These are phyloP conservation scores for Clanis bilineata DNA, from an alignment of 2,888 invertebrate genomes.

Conservation along the genomic window DNA sequence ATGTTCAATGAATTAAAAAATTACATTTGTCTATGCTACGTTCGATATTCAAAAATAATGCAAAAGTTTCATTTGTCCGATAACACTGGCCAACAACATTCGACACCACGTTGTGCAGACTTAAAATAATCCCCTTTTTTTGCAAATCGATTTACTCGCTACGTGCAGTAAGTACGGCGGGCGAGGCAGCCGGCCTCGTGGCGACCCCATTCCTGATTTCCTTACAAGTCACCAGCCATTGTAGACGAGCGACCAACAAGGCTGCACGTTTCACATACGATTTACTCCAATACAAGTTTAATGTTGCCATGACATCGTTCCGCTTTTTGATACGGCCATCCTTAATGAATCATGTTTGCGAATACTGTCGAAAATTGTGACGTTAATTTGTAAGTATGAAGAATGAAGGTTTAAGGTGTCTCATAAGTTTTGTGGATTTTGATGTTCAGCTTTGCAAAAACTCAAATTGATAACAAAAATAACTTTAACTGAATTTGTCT, in stretches of 20 bases:
- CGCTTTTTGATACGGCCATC: conserved; percentile 1
- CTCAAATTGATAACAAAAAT: too few relatives aligned
- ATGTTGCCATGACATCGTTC: conserved; percentile 13
- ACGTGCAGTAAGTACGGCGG: conserved; percentile 56
- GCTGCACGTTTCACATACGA: conserved; percentile 11
- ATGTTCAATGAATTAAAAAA: too few relatives aligned
- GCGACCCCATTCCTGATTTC: conserved; percentile 68
- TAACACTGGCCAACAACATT: neutral
- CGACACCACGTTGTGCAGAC: neutral
- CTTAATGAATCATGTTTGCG: conserved; percentile 1
- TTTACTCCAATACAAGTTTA: conserved; percentile 12
- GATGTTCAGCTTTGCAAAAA: too few relatives aligned
- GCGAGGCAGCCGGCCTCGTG: conserved; percentile 47
- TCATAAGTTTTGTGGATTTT: too few relatives aligned
- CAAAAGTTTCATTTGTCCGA: neutral
- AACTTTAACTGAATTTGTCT: too few relatives aligned
- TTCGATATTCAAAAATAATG: too few relatives aligned
- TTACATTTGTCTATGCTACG: too few relatives aligned
- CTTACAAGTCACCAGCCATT: conserved; percentile 61
- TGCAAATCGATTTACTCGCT: conserved; percentile 39
- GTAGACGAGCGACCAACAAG: conserved; percentile 33
- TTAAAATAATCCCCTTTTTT: conserved; percentile 35
- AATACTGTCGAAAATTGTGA: neutral
- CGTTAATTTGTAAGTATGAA: neutral
- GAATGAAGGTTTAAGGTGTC: neutral